Conservation (phyloP, 2,113 vertebrate genomes). For the Caranx ignobilis region DNA sequence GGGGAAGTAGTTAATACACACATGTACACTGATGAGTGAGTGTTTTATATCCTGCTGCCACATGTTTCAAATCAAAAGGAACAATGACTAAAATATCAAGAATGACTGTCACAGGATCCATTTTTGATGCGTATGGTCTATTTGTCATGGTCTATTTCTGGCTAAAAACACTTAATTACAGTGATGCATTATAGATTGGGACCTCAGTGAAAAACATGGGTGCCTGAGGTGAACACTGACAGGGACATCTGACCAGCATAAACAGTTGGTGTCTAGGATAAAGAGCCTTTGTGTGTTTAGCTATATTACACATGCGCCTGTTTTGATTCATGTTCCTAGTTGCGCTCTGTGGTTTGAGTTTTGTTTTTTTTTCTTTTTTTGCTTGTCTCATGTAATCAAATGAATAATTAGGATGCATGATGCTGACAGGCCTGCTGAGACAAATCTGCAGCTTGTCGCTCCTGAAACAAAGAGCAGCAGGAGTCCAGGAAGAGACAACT, state of each 20-base stretch:
- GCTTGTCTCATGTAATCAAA: slow-evolving; percentile 26
- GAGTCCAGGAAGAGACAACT: slow-evolving; percentile 16
- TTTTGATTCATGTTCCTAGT: not conserved
- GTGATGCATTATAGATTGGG: not conserved
- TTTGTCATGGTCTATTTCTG: not conserved
- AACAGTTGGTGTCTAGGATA: not conserved
- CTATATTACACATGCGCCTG: not conserved
- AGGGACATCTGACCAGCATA: not conserved
- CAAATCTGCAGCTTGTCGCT: slow-evolving; percentile 36
- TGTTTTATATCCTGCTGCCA: too few species aligned
- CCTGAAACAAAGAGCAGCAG: slow-evolving; percentile 19
- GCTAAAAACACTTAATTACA: not conserved
- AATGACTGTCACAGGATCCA: too few species aligned
- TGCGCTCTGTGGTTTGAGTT: not conserved
- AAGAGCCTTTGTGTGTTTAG: not conserved
- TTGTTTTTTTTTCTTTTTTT: not conserved
- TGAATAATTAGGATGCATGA: slow-evolving; percentile 35
- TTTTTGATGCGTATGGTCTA: not conserved
- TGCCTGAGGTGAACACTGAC: not conserved
- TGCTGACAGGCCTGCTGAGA: slow-evolving; percentile 30
- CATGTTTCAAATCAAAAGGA: too few species aligned
- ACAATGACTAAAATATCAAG: too few species aligned
- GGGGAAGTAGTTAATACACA: not conserved
- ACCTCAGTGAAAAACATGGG: not conserved
- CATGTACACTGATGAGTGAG: too few species aligned